Base-by-base conservation (phyloP, 1,140 invertebrate genomes). In the Zelostemma sp. region DNA sequence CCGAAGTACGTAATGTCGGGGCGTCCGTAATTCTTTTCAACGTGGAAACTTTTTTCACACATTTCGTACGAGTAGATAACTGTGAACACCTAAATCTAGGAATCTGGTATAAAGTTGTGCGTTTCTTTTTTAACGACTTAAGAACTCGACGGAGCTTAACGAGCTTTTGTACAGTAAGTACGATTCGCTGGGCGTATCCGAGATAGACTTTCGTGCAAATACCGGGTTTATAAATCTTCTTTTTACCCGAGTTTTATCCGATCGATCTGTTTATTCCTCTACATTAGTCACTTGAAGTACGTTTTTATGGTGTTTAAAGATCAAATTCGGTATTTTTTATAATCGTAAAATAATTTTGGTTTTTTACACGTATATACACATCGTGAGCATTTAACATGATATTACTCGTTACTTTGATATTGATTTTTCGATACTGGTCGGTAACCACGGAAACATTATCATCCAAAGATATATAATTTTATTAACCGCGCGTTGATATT, bases 131-230 rank as follows among this genome's bases (percentile, higher is more conserved):
- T 59, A 66, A 59, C 63, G 55, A 66, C 63, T 66, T 59, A 66
- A 66, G 63, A 66, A 59, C 50, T 66, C 63, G 50, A 57, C 56
- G 63, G 38, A 59, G 63, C 63, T 66, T 66, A 66, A 66, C 63
- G 63, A 66, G 63, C 63, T 66, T 66, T 66, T 66, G 63, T 66
- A 66, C 56, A 60, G 63, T 55, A 56, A 66, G n/a, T n/a, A n/a
- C n/a, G 58, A 66, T 60, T 67, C 57, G 63, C 40, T 43, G 63
- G 63, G 63, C 63, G 63, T 67, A 67, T 54, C 56, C 63, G 43
- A 54, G 63, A 56, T 67, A 67, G 63, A 67, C 60, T 67, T 67
- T 67, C 56, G 56, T 67, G 56, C 63, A 67, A 67, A 67, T 67
- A 59, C 63, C 46, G 56, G 56, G 56, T 67, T 67, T 67, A 67